phyloP scores from a whole-genome alignment of 1,140 invertebrate species.

The Leptopilina boulardi region DNA sequence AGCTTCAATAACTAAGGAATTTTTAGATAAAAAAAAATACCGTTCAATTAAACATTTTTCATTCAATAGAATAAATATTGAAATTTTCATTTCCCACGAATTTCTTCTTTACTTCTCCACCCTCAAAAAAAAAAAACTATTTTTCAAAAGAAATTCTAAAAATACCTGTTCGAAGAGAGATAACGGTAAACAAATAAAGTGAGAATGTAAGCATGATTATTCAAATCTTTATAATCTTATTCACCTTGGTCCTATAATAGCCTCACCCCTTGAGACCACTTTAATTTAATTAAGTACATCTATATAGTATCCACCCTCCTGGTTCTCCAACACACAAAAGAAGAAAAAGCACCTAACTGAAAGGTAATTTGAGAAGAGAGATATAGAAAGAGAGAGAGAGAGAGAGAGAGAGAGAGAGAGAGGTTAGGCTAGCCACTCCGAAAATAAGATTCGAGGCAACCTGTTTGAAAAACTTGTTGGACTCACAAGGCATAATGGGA shows the following conservation, averaged over 20 bases:
- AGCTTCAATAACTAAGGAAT: conserved; percentile 22
- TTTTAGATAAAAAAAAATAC: not conserved
- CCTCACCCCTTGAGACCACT: conserved; percentile 22
- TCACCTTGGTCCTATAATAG: conserved; percentile 14
- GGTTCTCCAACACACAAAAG: conserved; percentile 2
- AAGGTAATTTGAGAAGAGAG: conserved; percentile 23
- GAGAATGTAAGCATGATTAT: conserved; percentile 12
- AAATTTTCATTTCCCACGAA: too few relatives aligned
- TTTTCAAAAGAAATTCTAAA: not conserved
- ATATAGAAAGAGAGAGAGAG: not conserved
- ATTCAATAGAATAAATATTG: too few relatives aligned
- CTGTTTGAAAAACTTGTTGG: conserved; percentile 36
- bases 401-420: too few relatives aligned
- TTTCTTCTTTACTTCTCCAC: too few relatives aligned
- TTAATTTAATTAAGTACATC: conserved; percentile 33
- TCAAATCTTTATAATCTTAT: conserved; percentile 23
- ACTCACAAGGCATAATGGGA: conserved; percentile 36
- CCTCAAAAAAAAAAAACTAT: not conserved
- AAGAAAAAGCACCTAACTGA: conserved; percentile 30
- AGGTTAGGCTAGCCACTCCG: conserved; percentile 17
- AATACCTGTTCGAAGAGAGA: not conserved
- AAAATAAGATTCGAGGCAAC: conserved; percentile 35
- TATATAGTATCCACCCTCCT: not conserved
- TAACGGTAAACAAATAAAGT: not conserved
- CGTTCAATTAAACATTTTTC: not conserved